Conservation (phyloP, 2,888 invertebrate species). For the Drosophila ezoana region DNA sequence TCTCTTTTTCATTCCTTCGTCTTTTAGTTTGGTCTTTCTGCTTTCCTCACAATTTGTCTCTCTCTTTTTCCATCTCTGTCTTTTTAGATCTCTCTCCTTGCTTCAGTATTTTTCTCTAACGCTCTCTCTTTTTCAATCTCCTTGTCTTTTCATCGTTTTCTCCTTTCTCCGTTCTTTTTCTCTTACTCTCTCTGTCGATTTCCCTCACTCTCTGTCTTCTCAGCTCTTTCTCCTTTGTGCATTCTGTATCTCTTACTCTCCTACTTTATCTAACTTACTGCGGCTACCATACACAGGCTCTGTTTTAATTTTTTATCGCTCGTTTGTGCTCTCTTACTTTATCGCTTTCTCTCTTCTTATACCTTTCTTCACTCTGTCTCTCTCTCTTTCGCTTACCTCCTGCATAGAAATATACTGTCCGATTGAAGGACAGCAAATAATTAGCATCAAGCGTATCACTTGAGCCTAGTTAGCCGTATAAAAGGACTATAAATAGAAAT, state of each 20-base stretch:
- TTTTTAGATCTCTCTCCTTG: not conserved
- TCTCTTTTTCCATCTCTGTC: not conserved
- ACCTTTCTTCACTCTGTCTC: not conserved
- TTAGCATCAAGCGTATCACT: not conserved
- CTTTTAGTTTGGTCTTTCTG: too few species aligned
- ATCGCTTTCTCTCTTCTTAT: not conserved
- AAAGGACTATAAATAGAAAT: slow-evolving; percentile 23
- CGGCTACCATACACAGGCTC: too few species aligned
- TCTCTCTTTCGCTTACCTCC: too few species aligned
- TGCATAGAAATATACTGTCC: not conserved
- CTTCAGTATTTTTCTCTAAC: not conserved
- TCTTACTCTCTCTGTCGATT: not conserved
- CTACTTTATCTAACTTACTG: too few species aligned
- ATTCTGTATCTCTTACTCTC: not conserved
- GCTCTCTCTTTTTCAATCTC: not conserved
- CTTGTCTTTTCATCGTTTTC: too few species aligned
- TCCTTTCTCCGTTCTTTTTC: not conserved
- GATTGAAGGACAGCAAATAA: not conserved
- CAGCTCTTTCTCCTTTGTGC: too few species aligned
- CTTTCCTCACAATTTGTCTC: not conserved
- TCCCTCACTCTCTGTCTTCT: not conserved
- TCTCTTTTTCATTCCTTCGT: not conserved
- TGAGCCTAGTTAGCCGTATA: slow-evolving; percentile 2
- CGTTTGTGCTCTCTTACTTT: not conserved
- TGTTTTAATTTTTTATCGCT: too few species aligned